phyloP scores from a whole-genome alignment of 2,113 vertebrate species.

The Cheilinus undulatus region DNA sequence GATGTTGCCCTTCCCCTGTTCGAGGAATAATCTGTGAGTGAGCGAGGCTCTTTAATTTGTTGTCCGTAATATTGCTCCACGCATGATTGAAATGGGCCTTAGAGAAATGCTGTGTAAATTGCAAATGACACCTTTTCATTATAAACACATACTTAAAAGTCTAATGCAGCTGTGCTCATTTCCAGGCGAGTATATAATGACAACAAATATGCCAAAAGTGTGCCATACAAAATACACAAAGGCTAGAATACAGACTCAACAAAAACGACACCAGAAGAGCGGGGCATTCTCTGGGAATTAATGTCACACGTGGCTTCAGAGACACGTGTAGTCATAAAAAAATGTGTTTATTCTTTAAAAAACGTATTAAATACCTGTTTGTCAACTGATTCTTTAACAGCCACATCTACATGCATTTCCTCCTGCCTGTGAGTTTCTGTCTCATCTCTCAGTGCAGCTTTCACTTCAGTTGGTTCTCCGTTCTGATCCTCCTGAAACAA shows the following conservation, averaged over 20 bases:
- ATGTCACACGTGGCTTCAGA: conserved; percentile 7
- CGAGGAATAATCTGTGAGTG: conserved; percentile 4
- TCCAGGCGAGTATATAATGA: conserved; percentile 1
- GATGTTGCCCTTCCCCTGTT: conserved; percentile 27
- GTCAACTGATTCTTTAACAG: conserved; percentile 51
- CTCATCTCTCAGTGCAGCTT: conserved; percentile 59
- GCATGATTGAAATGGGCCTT: conserved; percentile 23
- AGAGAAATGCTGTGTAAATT: background rate
- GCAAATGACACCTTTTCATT: conserved; percentile 19
- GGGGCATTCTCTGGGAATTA: conserved; percentile 8
- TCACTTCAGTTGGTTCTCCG: conserved; percentile 54
- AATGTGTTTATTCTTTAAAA: background rate
- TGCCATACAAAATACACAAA: conserved; percentile 32
- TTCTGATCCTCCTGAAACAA: conserved; percentile 72
- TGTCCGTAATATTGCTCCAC: conserved; percentile 9
- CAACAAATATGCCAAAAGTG: conserved; percentile 10
- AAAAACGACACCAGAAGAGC: conserved; percentile 1
- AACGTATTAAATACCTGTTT: conserved; percentile 78
- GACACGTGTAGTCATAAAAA: conserved; percentile 21
- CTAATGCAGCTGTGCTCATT: conserved; percentile 4
- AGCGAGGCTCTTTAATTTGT: conserved; percentile 22
- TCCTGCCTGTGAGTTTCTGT: conserved; percentile 53
- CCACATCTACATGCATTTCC: conserved; percentile 65
- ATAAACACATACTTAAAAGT: conserved; percentile 14
- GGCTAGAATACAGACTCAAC: conserved; percentile 23